A percentile compares a stretch with the other conserved stretches of the same genome.
Conservation (phyloP, 2,888 invertebrate species). For the Thumatha senex region DNA sequence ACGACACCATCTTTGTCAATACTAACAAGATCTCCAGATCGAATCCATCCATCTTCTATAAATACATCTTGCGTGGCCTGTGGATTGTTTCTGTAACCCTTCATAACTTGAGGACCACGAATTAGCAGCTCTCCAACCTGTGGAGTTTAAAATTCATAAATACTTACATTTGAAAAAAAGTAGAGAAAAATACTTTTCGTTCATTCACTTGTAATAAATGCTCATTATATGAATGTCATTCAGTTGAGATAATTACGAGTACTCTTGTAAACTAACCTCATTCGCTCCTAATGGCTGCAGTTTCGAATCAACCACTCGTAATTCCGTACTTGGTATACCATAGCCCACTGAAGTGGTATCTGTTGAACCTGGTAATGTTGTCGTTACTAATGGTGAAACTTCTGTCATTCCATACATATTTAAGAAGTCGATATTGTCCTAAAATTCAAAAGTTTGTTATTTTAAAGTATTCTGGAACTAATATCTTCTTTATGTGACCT, state of each 20-base stretch:
- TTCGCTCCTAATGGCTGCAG: conserved; percentile 75
- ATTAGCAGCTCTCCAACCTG: conserved; percentile 60
- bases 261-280: conserved; percentile 58
- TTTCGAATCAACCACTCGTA: conserved; percentile 78
- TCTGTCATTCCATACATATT: conserved; percentile 89
- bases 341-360: conserved; percentile 76
- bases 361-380: conserved; percentile 49
- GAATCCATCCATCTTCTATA: conserved; percentile 88
- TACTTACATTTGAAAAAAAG: no score
- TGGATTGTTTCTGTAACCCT: conserved; percentile 89
- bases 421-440: conserved; percentile 47
- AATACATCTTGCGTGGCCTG: conserved; percentile 87
- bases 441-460: no score
- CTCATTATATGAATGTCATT: no score
- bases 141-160: neutral
- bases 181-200: no score
- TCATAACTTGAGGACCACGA: conserved; percentile 90
- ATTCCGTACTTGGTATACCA: conserved; percentile 84
- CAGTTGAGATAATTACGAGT: no score
- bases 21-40: conserved; percentile 87
- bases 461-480: no score
- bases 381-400: conserved; percentile 82
- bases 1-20: conserved; percentile 85
- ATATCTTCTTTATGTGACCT: no score
- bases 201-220: no score